These are phyloP conservation scores for Polypedilum vanderplanki DNA, from an alignment of 1,140 invertebrate species.

Conservation along the genomic window DNA sequence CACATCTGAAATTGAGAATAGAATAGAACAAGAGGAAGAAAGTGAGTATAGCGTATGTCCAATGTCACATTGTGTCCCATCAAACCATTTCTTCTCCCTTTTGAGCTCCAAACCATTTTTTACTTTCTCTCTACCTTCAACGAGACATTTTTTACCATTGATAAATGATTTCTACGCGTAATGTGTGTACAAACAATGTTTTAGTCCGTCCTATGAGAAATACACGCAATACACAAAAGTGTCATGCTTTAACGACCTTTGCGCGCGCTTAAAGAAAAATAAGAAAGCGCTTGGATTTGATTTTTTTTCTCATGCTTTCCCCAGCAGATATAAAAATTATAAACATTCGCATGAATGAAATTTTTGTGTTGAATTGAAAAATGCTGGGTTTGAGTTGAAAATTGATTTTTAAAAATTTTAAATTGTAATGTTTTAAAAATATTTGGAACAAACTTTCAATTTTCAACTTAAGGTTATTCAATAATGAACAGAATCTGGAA, in stretches of 20 bases:
- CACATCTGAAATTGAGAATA: slow-evolving; percentile 65
- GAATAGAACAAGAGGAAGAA: slow-evolving; percentile 59
- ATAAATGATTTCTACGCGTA: background rate
- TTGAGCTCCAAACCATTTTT: too few relatives aligned
- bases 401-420: too few relatives aligned
- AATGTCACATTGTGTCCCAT: background rate
- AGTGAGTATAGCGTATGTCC: slow-evolving; percentile 51
- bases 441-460: too few relatives aligned
- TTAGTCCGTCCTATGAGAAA: background rate
- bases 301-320: background rate
- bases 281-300: background rate
- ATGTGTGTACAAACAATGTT: background rate
- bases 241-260: slow-evolving; percentile 12
- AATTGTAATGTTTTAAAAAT: too few relatives aligned
- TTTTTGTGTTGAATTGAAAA: too few relatives aligned
- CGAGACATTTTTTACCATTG: too few relatives aligned
- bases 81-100: too few relatives aligned
- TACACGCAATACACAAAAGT: background rate
- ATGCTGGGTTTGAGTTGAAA: too few relatives aligned
- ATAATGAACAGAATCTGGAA: too few relatives aligned
- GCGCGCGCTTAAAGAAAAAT: background rate
- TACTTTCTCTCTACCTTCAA: too few relatives aligned
- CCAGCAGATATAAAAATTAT: background rate
- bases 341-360: too few relatives aligned
- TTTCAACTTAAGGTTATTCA: too few relatives aligned